These are phyloP conservation scores for Chanos chanos DNA, from an alignment of 2,797 vertebrate species.

Conservation along the genomic window DNA sequence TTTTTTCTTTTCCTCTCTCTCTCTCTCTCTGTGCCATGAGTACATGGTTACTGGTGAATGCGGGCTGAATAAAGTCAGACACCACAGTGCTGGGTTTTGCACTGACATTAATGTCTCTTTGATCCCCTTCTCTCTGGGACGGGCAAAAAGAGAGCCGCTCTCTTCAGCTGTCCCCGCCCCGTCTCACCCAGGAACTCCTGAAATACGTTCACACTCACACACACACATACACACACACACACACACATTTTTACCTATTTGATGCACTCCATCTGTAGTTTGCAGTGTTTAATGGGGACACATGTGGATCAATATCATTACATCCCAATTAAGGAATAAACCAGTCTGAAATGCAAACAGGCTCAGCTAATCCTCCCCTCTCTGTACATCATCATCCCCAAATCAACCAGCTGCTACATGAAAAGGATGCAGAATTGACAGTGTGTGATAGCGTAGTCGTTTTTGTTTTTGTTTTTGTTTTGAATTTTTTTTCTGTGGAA, in stretches of 20 bases:
- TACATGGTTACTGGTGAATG: conserved; percentile 77
- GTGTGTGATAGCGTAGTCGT: conserved; percentile 14
- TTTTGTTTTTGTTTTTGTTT: conserved; percentile 22
- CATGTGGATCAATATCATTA: conserved; percentile 60
- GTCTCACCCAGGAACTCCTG: conserved; percentile 52
- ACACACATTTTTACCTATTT: background rate
- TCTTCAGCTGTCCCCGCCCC: conserved; percentile 53
- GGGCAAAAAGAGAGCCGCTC: conserved; percentile 74
- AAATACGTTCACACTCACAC: conserved; percentile 30
- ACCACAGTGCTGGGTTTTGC: conserved; percentile 89
- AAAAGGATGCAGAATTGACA: conserved; percentile 27
- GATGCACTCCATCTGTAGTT: conserved; percentile 24
- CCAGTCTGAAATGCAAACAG: conserved; percentile 68
- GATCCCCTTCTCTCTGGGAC: conserved; percentile 80
- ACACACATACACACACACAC: conserved; percentile 15
- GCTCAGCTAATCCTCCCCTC: conserved; percentile 60
- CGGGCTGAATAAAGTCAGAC: conserved; percentile 89
- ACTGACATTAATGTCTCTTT: conserved; percentile 79
- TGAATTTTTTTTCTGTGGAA: background rate
- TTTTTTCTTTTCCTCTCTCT: background rate
- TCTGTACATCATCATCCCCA: conserved; percentile 49
- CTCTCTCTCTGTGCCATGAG: conserved; percentile 70
- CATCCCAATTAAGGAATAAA: conserved; percentile 66
- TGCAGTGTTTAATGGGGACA: conserved; percentile 54
- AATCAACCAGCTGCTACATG: conserved; percentile 39